These are phyloP conservation scores for Rugalucina vietnamica DNA, from an alignment of 2,888 invertebrate genomes.

Conservation along the genomic window DNA sequence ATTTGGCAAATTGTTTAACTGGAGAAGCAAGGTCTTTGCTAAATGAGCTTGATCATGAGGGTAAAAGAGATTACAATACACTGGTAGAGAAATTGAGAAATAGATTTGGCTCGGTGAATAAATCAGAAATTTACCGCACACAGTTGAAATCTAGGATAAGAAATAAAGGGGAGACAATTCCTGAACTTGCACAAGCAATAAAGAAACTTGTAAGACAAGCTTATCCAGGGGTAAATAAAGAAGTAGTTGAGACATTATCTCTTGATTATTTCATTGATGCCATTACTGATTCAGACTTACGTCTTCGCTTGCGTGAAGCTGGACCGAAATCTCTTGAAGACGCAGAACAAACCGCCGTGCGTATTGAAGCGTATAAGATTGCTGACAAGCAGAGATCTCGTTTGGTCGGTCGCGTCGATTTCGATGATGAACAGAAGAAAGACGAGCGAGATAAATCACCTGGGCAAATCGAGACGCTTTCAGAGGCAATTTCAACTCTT, in stretches of 20 bases:
- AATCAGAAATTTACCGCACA: conserved; percentile 50
- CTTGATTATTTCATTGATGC: conserved; percentile 41
- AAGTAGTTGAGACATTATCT: conserved; percentile 31
- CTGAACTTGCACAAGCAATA: conserved; percentile 50
- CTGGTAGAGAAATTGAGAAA: conserved; percentile 34
- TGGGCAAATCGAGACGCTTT: not conserved
- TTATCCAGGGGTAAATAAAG: conserved; percentile 24
- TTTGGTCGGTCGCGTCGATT: not conserved
- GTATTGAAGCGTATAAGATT: not conserved
- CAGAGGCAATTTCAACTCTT: not conserved
- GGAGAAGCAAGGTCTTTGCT: conserved; percentile 39
- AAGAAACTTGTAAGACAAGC: conserved; percentile 45
- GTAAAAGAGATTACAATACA: conserved; percentile 37
- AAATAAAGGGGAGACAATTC: conserved; percentile 38
- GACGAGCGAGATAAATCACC: not conserved
- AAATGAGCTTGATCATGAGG: conserved; percentile 28
- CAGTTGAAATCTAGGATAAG: conserved; percentile 29
- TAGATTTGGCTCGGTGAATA: conserved; percentile 45
- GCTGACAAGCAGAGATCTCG: not conserved
- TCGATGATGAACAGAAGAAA: not conserved
- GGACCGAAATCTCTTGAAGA: not conserved
- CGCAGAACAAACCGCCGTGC: not conserved
- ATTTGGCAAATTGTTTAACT: conserved; percentile 49
- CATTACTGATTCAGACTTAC: not conserved
- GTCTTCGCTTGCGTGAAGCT: too few species aligned